Evolutionary conservation across 2,113 vertebrate species (phyloP).

Genomic region (Colius striatus): DNA sequence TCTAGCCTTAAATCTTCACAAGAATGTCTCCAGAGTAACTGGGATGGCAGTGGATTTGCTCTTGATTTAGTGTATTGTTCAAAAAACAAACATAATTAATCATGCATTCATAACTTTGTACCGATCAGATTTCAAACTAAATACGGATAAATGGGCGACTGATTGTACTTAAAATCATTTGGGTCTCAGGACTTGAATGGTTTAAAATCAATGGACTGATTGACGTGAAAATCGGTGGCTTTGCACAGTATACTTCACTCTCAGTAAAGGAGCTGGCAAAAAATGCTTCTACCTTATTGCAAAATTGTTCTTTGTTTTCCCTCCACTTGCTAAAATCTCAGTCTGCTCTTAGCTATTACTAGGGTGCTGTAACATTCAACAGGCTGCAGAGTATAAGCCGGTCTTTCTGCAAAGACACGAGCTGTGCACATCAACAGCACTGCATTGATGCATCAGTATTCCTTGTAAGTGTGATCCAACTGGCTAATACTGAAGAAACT

Average conservation of each 20-base stretch:
- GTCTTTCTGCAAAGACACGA: not conserved
- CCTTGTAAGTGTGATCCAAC: not conserved
- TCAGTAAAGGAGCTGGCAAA: not conserved
- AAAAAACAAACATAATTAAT: conserved; percentile 36
- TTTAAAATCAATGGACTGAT: not conserved
- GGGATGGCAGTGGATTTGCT: conserved; percentile 73
- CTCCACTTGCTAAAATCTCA: not conserved
- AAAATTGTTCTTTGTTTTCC: not conserved
- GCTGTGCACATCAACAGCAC: not conserved
- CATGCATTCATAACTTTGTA: not conserved
- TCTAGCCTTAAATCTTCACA: conserved; percentile 69
- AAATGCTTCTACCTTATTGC: not conserved
- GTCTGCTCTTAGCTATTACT: not conserved
- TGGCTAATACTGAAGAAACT: not conserved
- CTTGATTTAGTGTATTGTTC: conserved; percentile 49
- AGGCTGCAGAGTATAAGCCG: not conserved
- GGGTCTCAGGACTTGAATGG: not conserved
- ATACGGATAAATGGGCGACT: not conserved
- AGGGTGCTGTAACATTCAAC: not conserved
- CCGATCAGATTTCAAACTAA: not conserved
- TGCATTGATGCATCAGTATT: not conserved
- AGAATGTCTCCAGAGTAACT: conserved; percentile 67
- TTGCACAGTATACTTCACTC: conserved; percentile 22
- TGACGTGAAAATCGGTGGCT: not conserved
- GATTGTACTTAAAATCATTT: conserved; percentile 1